These are phyloP conservation scores for Leucoptera coffeella DNA, from an alignment of 2,888 invertebrate genomes.

Conservation along the genomic window DNA sequence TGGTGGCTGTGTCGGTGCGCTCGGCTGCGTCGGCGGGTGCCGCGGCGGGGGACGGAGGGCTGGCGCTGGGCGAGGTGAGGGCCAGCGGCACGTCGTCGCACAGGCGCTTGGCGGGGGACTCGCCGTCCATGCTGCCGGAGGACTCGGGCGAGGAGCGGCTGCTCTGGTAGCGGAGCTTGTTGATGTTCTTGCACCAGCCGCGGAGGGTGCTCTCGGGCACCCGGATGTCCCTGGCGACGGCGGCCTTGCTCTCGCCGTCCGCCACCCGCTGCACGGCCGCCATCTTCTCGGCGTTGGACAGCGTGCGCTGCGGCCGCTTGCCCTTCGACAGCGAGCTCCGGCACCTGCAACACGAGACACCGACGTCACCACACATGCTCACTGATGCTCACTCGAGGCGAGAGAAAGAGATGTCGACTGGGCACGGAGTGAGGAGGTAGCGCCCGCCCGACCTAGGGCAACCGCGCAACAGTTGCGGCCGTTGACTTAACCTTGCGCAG, in stretches of 20 bases:
- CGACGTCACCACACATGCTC: too few relatives aligned
- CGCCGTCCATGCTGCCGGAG: conserved; percentile 49
- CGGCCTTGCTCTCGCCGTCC: conserved; percentile 80
- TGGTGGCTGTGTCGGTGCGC: conserved; percentile 21
- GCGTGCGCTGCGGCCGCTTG: conserved; percentile 72
- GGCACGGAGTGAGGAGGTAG: too few relatives aligned
- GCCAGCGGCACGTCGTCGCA: conserved; percentile 32
- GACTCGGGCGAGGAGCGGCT: conserved; percentile 68
- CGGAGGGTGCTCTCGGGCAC: conserved; percentile 81
- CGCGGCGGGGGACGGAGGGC: conserved; percentile 12
- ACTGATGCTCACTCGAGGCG: too few relatives aligned
- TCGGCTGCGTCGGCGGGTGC: conserved; percentile 15
- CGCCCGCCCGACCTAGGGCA: conserved; percentile 55
- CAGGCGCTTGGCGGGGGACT: conserved; percentile 35
- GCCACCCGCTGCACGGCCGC: conserved; percentile 77
- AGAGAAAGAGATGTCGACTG: too few relatives aligned
- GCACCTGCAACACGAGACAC: conserved; percentile 23
- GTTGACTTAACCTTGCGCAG: conserved; percentile 47
- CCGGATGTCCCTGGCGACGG: conserved; percentile 78
- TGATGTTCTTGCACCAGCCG: conserved; percentile 85
- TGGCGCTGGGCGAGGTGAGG: conserved; percentile 20
- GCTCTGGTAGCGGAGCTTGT: conserved; percentile 63
- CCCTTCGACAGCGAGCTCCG: conserved; percentile 59
- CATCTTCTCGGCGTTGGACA: conserved; percentile 73
- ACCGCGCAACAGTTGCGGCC: conserved; percentile 51